Percentiles rank a stretch among this genome's conserved stretches.
These are phyloP conservation scores for Erethizon dorsatum DNA, from an alignment of 2,797 vertebrate genomes.

Conservation along the genomic window DNA sequence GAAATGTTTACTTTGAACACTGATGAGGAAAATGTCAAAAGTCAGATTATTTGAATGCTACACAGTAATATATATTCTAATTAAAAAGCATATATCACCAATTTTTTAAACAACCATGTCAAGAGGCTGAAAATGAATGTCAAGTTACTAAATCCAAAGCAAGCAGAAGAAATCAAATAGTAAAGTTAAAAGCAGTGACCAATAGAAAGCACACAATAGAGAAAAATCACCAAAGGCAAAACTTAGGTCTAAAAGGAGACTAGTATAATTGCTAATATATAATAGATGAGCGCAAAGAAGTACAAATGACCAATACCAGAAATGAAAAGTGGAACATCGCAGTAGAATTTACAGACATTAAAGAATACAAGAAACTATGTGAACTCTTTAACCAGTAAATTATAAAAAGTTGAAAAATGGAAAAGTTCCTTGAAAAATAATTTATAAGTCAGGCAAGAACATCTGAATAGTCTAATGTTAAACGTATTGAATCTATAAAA, in stretches of 20 bases:
- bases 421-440: constrained; percentile 4
- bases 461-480: not conserved
- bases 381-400: not conserved
- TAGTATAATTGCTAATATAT: constrained; percentile 7
- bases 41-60: constrained; percentile 63
- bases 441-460: constrained; percentile 12
- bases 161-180: constrained; percentile 14
- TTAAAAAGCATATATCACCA: not conserved
- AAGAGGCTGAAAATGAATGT: constrained; percentile 38
- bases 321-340: not conserved
- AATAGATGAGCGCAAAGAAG: not conserved
- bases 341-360: not conserved
- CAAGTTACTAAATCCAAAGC: constrained; percentile 51
- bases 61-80: not conserved
- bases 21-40: constrained; percentile 42
- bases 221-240: constrained; percentile 17
- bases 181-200: constrained; percentile 20
- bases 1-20: constrained; percentile 27
- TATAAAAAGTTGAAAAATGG: not conserved
- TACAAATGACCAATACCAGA: not conserved
- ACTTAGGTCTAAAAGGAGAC: not conserved
- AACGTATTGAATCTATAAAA: not conserved
- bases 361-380: not conserved
- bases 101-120: constrained; percentile 58
- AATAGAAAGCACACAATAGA: not conserved